Evolutionary conservation across 2,797 vertebrate genomes (phyloP), one percentile per base, ranked within the genome.

Genomic region (Melanotaenia boesemani): DNA sequence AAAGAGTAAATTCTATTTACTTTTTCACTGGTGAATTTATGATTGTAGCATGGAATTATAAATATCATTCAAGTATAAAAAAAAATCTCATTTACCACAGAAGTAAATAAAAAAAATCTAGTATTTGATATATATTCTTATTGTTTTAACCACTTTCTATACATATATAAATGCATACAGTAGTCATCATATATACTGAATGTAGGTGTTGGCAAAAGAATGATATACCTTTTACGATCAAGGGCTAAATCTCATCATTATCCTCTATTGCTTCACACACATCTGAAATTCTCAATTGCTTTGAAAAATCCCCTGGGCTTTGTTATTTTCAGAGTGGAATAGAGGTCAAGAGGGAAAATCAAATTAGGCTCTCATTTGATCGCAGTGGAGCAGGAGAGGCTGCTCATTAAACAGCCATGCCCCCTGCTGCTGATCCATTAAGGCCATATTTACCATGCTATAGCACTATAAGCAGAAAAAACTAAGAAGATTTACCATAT

Each of bases 291-390:
- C 46, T 73, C 57, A 36, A 26, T 60, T 65, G 44, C 82, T 84
- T 86, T 87, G 70, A 77, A 72, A 81, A 83, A 60, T 57, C 32
- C 74, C 68, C 28, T 4, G 41, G 44, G 70, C 70, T 83, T 88
- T 88, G 76, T 82, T 88, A 76, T 80, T 88, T 86, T 68, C 81
- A 67, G 59, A 69, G 74, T 87, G 77, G 66, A 85, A 89, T 82
- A 86, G 88, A 94, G 91, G 90, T 92, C 89, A 94, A 90, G 87
- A 86, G 70, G 72, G 74, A 88, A 90, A 90, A 91, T 91, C 76
- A 90, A 91, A 94, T 91, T 89, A 91, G 83, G 84, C 55, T 79
- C 79, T 77, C 72, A 90, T 92, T 91, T 91, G 85, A 93, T 90
- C 67, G 60, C 54, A 64, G 81, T 66, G 67, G 65, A 90, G 74